phyloP scores from a whole-genome alignment of 2,888 invertebrate species.

The Luffia ferchaultella region DNA sequence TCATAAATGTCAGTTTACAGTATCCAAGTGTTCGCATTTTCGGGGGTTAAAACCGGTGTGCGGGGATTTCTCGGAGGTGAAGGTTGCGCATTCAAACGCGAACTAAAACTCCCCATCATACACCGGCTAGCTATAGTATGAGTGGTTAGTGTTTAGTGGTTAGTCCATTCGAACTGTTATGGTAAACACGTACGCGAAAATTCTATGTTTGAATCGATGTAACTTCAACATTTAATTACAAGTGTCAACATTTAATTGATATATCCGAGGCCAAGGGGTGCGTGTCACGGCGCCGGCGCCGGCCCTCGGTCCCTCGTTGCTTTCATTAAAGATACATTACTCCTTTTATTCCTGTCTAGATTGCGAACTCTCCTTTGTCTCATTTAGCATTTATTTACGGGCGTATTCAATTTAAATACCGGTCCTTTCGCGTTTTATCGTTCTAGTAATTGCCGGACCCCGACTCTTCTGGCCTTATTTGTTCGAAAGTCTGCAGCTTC shows the following conservation, averaged over 20 bases:
- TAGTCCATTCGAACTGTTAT: no score
- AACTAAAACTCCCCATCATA: no score
- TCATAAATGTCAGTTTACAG: no score
- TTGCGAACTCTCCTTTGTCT: conserved; percentile 57
- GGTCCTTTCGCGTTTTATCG: conserved; percentile 54
- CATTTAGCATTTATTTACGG: conserved; percentile 60
- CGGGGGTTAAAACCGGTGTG: no score
- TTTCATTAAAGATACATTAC: conserved; percentile 55
- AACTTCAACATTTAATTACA: no score
- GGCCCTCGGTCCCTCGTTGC: conserved; percentile 24
- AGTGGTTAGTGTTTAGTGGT: no score
- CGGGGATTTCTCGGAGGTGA: no score
- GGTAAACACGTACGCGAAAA: no score
- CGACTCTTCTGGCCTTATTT: conserved; percentile 45
- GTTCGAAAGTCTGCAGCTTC: conserved; percentile 44
- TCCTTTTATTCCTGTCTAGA: conserved; percentile 54
- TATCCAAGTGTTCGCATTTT: no score
- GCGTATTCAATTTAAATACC: conserved; percentile 59
- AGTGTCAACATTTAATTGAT: neutral
- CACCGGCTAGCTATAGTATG: no score
- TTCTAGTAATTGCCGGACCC: conserved; percentile 42
- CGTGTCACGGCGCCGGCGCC: conserved; percentile 17
- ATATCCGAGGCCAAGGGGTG: conserved; percentile 6
- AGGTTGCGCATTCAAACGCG: no score
- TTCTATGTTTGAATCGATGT: no score